These are phyloP conservation scores for Agonum fuliginosum DNA, from an alignment of 2,888 invertebrate species.

Conservation along the genomic window DNA sequence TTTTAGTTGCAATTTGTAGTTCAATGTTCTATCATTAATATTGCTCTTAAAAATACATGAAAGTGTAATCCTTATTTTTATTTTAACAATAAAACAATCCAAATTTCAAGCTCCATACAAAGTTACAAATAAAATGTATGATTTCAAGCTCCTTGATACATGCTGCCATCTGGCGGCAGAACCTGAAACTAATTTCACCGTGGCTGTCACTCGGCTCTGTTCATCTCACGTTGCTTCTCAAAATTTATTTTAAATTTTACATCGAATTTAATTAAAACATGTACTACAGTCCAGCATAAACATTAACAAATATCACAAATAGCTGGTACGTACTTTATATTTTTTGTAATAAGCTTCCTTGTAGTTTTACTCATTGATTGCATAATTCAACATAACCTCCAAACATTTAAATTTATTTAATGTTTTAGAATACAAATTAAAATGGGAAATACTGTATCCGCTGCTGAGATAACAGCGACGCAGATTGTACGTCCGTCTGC, in stretches of 20 bases:
- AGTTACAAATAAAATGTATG: too few relatives aligned
- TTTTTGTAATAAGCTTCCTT: not conserved
- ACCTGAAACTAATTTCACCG: too few relatives aligned
- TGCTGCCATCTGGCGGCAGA: too few relatives aligned
- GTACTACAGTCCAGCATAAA: not conserved
- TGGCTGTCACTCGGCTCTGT: too few relatives aligned
- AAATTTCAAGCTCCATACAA: too few relatives aligned
- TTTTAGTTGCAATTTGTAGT: too few relatives aligned
- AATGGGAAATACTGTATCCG: slow-evolving; percentile 79
- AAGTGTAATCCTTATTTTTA: too few relatives aligned
- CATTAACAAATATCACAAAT: not conserved
- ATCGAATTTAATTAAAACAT: slow-evolving; percentile 10
- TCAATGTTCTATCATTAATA: too few relatives aligned
- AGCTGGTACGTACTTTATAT: not conserved
- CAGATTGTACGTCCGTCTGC: slow-evolving; percentile 72
- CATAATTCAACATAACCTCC: slow-evolving; percentile 56
- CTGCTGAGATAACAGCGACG: slow-evolving; percentile 76
- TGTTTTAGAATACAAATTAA: slow-evolving; percentile 48
- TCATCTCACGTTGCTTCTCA: not conserved
- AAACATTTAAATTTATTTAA: not conserved
- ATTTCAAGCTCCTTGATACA: too few relatives aligned
- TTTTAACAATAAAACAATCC: too few relatives aligned
- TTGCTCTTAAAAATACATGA: too few relatives aligned
- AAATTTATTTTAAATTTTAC: slow-evolving; percentile 8
- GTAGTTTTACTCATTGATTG: slow-evolving; percentile 22